Evolutionary conservation across 1,140 invertebrate species (phyloP), one percentile per base, ranked within the genome.

Genomic region (Drosophila lowei): DNA sequence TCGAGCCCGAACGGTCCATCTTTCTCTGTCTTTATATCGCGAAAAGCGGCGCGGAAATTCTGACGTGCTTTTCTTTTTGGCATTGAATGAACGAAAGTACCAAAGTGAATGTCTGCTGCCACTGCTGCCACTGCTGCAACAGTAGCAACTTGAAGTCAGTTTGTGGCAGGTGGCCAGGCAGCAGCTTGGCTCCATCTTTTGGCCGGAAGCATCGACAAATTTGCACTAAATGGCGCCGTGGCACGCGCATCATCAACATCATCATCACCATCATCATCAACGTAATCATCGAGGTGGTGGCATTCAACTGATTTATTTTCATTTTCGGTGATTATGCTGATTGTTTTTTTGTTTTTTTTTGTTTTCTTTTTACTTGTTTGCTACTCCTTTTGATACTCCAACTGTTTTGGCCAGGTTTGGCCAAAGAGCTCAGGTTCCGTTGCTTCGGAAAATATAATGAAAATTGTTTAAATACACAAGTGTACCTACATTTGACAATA

Each of bases 131-230:
- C 71, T 71, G 61, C 67, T 59, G 77, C 62, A 46, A 48, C 34
- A 63, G 74, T 50, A 67, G 70, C 47, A 75, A 53, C 47, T 49
- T 34, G 5, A 34, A 38, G 60, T 42, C 25, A 72, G 28, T 48
- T 46, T 63, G 63, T 54, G 34, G 68, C 68, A 62, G 66, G 48
- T 72, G 50, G 44, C 30, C 41, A 18, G 28, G 34, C 34, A 13
- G 34, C 38, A 55, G 5, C 15, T 7, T 53, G 38, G 41, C 54
- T 38, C 21, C 42, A 56, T 65, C 38, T 64, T 50, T 54, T 67
- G 79, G 70, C 79, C 76, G 79, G 79, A 85, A 84, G 72, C 79
- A 61, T 76, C 67, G 70, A 79, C 80, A 84, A 72, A 79, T 84
- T 76, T 76, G 76, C 76, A 76, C 61, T 49, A 83, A 85, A 85